Base-by-base conservation (phyloP, 2,113 vertebrate genomes). In the Dromaius novaehollandiae region DNA sequence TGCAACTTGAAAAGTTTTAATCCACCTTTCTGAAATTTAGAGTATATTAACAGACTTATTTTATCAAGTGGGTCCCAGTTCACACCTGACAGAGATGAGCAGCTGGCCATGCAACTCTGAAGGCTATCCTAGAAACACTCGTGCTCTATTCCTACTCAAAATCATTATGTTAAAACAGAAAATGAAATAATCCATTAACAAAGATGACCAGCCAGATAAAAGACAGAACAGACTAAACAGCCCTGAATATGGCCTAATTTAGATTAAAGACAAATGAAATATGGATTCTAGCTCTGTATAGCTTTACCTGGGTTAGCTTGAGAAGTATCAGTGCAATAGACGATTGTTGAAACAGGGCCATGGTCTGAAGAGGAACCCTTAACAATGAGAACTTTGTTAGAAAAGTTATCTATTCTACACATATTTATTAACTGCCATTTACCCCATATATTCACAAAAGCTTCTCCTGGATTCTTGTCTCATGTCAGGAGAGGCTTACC, bases 121-220 rank as follows among this genome's bases (percentile, higher is more conserved):
- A 63, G 48, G 16, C 80, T 53, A 58, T 75, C 30, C 19, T 74
- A 46, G 40, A 86, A 93, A 36, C 25, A 74, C 11, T 77, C 20
- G n/a, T n/a, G n/a, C n/a, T 91, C 96, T 81, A 63, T 61, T 58
- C 63, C 73, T 36, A 64, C 32, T 40, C 24, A 89, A 87, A 91
- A 93, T 55, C 58, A 53, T 86, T n/a, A 68, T 25, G n/a, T 74
- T 90, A 46, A 93, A 94, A 95, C 87, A 88, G 51, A 95, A 94
- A 80, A 93, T 71, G 2, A 70, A 93, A 83, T 55, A 84, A 81
- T 34, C 69, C 53, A 65, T 70, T 93, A 89, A 84, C 80, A 91
- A 92, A 96, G 60, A 71, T 32, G 70, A 75, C 36, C 11, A 79
- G 44, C 26, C 74, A 93, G 81, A 94, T 84, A 82, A 96, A 96